phyloP scores from a whole-genome alignment of 2,888 invertebrate species.

The Synergus gifuensis region DNA sequence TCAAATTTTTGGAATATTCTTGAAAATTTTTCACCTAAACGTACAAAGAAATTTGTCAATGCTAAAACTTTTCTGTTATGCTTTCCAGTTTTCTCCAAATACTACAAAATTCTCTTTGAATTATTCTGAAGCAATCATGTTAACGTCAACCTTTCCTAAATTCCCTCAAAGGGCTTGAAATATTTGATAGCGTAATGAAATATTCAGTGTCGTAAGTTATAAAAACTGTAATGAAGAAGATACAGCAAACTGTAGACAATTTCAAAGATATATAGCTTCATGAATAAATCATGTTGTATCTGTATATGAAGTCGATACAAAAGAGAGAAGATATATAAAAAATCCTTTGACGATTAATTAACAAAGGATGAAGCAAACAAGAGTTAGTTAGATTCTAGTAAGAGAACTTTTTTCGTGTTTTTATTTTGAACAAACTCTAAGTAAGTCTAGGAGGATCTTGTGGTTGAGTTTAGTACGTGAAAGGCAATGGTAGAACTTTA shows the following conservation, averaged over 20 bases:
- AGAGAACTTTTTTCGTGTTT: conserved; percentile 5
- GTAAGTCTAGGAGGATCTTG: conserved; percentile 24
- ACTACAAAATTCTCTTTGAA: background rate
- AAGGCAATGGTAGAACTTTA: conserved; percentile 34
- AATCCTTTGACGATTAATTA: conserved; percentile 19
- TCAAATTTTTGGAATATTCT: background rate
- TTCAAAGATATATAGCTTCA: too few relatives aligned
- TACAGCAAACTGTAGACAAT: background rate
- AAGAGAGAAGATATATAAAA: background rate
- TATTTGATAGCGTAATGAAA: too few relatives aligned
- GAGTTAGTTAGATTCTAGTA: background rate
- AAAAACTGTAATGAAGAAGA: background rate
- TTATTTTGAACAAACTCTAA: conserved; percentile 30
- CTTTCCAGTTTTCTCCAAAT: background rate
- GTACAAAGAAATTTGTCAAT: background rate
- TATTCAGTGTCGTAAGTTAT: background rate
- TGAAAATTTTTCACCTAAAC: background rate
- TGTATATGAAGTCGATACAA: too few relatives aligned
- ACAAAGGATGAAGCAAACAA: conserved; percentile 16
- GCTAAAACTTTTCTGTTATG: background rate
- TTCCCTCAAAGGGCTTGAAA: too few relatives aligned
- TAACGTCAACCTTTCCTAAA: background rate
- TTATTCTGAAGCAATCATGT: background rate
- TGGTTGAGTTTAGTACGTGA: conserved; percentile 32
- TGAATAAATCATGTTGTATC: too few relatives aligned